Base-by-base conservation (phyloP, 92 coral and sea anemone species). In the Diadumene lineata region DNA sequence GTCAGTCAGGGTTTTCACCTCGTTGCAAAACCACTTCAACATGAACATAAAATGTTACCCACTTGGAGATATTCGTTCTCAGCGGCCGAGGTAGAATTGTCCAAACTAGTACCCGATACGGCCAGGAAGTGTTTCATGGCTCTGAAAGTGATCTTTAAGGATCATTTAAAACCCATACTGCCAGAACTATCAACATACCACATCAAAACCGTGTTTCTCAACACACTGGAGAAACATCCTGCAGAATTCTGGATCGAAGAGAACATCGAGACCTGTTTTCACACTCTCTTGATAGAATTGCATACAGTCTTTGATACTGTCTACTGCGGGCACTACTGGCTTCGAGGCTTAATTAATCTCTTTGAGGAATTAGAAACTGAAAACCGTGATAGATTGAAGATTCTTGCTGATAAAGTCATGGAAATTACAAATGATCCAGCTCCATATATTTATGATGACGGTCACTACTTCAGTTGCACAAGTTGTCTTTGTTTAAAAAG, bases 1-100 rank as follows among this genome's bases (percentile, higher is more conserved):
- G 28, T 22, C 21, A 30, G 69, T 11, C 75, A 65, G 31, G 88
- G 88, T 24, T 78, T 76, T 72, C 88, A 84, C 61, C 43, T 84
- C 9, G 88, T 84, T n/a, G 80, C 84, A 4, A 38, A 38, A 44
- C 69, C 72, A 21, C 64, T 58, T 0, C 7, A 38, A 4, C 75
- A 84, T 31, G 13, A 72, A 31, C 56, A 67, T 34, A n/a, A 79
- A 66, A 55, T 55, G 4, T 25, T 55, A 9, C 27, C 68, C 43
- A 72, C 77, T 53, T 84, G 88, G 88, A 65, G 88, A 38, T 78
- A 72, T 61, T 84, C 88, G 10, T 84, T 84, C 63, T 84, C 88
- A 2, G 27, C 66, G 23, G 84, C 88, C 60, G 88, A 62, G 22
- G 68, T 62, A 10, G 68, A 84, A 72, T 81, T 84, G 19, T 84